Evolutionary conservation across 2,113 vertebrate genomes (phyloP).

Genomic region (Callionymus lyra): DNA sequence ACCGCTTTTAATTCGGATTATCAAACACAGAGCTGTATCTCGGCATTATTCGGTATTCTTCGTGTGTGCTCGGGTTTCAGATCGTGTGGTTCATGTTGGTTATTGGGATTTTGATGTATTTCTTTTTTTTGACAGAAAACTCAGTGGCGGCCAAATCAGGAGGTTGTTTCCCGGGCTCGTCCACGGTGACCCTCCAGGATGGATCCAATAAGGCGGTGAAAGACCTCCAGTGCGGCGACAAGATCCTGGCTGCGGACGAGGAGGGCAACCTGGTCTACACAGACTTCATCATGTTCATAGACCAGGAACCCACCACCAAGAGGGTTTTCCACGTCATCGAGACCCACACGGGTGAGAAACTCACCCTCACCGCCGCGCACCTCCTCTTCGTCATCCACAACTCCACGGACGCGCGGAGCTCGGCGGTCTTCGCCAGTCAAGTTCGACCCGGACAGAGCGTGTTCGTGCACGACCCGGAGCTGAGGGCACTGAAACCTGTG

Average conservation of each 20-base stretch:
- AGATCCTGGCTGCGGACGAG: slow-evolving; percentile 76
- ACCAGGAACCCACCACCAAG: slow-evolving; percentile 69
- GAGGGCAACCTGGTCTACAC: slow-evolving; percentile 77
- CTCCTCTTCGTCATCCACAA: slow-evolving; percentile 73
- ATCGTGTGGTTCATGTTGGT: too few species aligned
- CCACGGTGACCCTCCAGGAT: slow-evolving; percentile 75
- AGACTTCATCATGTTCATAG: slow-evolving; percentile 89
- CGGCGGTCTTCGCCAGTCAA: slow-evolving; percentile 71
- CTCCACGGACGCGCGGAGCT: slow-evolving; percentile 38
- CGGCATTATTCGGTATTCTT: too few species aligned
- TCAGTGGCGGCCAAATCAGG: slow-evolving; percentile 93
- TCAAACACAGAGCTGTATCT: too few species aligned
- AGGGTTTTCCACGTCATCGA: slow-evolving; percentile 87
- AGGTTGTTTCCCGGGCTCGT: slow-evolving; percentile 88
- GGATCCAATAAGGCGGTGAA: slow-evolving; percentile 77
- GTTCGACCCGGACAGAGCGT: slow-evolving; percentile 77
- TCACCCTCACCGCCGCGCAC: slow-evolving; percentile 86
- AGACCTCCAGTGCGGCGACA: slow-evolving; percentile 78
- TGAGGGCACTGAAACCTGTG: slow-evolving; percentile 57
- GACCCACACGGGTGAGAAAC: slow-evolving; percentile 67
- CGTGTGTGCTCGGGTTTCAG: too few species aligned
- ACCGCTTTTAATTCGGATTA: too few species aligned
- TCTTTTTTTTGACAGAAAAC: slow-evolving; percentile 79
- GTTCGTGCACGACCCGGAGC: slow-evolving; percentile 63
- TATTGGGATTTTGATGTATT: too few species aligned